phyloP scores from a whole-genome alignment of 2,797 vertebrate genomes.

The Anas georgica region DNA sequence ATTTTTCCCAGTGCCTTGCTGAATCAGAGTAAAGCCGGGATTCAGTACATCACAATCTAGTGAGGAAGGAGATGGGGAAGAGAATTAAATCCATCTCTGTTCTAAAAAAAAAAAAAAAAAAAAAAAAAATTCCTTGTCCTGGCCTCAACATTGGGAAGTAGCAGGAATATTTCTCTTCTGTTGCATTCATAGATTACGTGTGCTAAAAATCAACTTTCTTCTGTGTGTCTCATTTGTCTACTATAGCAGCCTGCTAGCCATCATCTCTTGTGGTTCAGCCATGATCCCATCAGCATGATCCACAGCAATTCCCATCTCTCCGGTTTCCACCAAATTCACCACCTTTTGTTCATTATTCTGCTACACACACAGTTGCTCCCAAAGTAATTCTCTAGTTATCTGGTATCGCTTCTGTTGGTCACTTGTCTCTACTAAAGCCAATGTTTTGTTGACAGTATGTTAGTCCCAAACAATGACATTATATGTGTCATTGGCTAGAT shows the following conservation, averaged over 20 bases:
- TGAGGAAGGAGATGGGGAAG: not conserved
- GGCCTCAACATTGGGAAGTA: not conserved
- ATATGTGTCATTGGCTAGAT: not conserved
- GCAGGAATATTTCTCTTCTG: not conserved
- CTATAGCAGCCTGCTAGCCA: fast-evolving
- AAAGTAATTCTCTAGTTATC: not conserved
- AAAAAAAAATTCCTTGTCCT: not conserved
- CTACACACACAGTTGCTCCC: not conserved
- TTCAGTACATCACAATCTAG: not conserved
- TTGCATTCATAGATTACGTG: not conserved
- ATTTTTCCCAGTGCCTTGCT: not conserved
- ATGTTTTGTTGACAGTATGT: fast-evolving
- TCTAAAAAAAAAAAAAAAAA: not conserved
- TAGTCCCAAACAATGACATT: not conserved
- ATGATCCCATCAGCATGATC: not conserved
- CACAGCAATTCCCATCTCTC: not conserved
- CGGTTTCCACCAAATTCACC: not conserved
- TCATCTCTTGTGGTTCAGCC: not conserved
- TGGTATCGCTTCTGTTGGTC: not conserved
- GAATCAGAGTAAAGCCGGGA: not conserved
- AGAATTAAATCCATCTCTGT: not conserved
- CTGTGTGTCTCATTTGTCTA: not conserved
- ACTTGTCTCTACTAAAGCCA: fast-evolving
- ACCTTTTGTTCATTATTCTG: not conserved
- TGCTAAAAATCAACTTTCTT: not conserved